Conservation (phyloP, 2,888 invertebrate species). For the Xylota sylvarum region DNA sequence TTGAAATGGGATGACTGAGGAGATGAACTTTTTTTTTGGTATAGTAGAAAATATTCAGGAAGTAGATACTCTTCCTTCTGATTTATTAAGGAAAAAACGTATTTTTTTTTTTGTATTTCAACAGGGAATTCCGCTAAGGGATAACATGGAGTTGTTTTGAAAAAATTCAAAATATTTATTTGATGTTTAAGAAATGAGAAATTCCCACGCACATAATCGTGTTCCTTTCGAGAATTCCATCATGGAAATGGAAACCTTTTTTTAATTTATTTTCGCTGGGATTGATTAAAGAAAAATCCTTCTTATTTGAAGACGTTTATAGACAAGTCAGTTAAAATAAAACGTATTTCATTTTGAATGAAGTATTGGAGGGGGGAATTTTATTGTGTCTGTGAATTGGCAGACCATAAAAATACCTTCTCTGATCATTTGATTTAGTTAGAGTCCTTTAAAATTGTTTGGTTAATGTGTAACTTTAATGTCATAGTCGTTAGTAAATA, state of each 20-base stretch:
- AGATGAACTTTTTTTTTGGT: not conserved
- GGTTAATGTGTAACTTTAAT: too few species aligned
- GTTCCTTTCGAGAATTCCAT: not conserved
- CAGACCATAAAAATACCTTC: not conserved
- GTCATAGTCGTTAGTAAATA: too few species aligned
- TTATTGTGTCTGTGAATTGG: not conserved
- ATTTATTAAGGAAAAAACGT: not conserved
- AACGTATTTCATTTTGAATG: not conserved
- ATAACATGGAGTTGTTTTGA: not conserved
- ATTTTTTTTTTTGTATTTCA: not conserved
- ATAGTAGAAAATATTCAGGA: too few species aligned
- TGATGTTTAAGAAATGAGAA: constrained; percentile 2
- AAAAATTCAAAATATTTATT: not conserved
- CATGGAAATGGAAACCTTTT: not conserved
- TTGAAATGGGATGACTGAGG: not conserved
- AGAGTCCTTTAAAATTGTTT: too few species aligned
- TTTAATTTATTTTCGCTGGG: not conserved
- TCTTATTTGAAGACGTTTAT: not conserved
- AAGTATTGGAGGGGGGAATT: not conserved
- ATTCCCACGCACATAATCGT: constrained; percentile 3
- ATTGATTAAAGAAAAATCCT: not conserved
- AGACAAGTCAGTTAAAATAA: not conserved
- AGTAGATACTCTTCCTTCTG: not conserved
- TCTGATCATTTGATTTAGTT: not conserved
- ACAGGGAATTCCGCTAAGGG: not conserved